Evolutionary conservation across 2,888 invertebrate species (phyloP).

Genomic region (Ophion ventricosus): DNA sequence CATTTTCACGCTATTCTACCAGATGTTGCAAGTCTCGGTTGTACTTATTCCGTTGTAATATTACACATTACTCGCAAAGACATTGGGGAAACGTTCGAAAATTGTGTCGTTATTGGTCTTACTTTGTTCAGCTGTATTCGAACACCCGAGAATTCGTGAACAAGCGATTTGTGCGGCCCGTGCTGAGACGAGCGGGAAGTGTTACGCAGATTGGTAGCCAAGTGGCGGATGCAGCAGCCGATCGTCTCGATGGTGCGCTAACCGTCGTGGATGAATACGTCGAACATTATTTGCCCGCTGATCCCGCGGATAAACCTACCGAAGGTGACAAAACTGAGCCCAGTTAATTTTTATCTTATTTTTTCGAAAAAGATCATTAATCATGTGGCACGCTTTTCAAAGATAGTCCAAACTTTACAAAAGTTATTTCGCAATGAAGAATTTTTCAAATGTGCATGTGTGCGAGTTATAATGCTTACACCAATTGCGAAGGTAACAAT

Average conservation of each 20-base stretch:
- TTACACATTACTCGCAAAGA: too few species aligned
- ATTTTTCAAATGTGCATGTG: too few species aligned
- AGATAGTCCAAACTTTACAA: background rate
- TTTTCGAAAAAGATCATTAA: background rate
- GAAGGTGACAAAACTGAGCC: slow-evolving; percentile 84
- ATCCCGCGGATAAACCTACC: slow-evolving; percentile 86
- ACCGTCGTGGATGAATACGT: slow-evolving; percentile 92
- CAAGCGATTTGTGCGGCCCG: slow-evolving; percentile 87
- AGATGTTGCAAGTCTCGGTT: too few species aligned
- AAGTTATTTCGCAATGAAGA: too few species aligned
- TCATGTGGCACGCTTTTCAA: background rate
- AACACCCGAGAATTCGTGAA: slow-evolving; percentile 91
- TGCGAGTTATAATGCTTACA: too few species aligned
- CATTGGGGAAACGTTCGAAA: background rate
- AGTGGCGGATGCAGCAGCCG: slow-evolving; percentile 90
- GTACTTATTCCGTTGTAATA: too few species aligned
- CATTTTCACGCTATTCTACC: too few species aligned
- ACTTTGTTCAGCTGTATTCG: slow-evolving; percentile 88
- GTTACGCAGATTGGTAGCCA: slow-evolving; percentile 92
- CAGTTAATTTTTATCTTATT: background rate
- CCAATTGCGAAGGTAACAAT: too few species aligned
- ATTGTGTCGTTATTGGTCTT: slow-evolving; percentile 54
- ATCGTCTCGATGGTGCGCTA: slow-evolving; percentile 90
- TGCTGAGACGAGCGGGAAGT: slow-evolving; percentile 92
- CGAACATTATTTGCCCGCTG: slow-evolving; percentile 91